Evolutionary conservation across 2,797 vertebrate genomes (phyloP).

Genomic region (Phataginus tricuspis): DNA sequence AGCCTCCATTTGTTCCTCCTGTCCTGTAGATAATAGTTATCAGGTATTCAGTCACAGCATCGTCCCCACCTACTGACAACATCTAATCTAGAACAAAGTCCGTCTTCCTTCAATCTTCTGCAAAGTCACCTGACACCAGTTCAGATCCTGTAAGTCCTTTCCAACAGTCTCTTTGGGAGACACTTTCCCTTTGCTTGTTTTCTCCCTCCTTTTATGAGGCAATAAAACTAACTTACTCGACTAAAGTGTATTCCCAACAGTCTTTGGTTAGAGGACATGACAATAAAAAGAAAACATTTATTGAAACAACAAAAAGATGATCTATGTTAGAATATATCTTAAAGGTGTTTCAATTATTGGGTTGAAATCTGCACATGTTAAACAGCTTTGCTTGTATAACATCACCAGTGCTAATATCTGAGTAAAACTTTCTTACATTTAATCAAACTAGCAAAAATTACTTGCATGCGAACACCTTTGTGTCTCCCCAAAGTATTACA

Average conservation of each 20-base stretch:
- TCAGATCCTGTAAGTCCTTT: neutral
- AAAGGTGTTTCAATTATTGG: neutral
- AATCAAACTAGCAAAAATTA: slow-evolving; percentile 67
- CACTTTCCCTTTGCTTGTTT: neutral
- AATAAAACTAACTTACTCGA: neutral
- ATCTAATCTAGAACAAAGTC: neutral
- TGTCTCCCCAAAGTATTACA: slow-evolving; percentile 64
- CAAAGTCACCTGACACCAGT: neutral
- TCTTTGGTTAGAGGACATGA: neutral
- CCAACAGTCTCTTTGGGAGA: neutral
- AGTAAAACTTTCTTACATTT: neutral
- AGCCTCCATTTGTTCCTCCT: neutral
- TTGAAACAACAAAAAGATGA: neutral
- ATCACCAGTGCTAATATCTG: neutral
- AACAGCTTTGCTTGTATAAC: neutral
- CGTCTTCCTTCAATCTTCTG: neutral
- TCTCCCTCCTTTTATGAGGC: neutral
- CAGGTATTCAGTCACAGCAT: neutral
- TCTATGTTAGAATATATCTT: neutral
- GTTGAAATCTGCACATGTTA: neutral
- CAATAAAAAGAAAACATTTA: neutral
- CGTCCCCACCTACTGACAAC: neutral
- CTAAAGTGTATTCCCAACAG: neutral
- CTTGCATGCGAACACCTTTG: slow-evolving; percentile 56
- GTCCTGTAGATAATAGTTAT: neutral